These are phyloP conservation scores for Ptycholaimellus sp. DNA, from an alignment of 2,888 invertebrate genomes.

Conservation along the genomic window DNA sequence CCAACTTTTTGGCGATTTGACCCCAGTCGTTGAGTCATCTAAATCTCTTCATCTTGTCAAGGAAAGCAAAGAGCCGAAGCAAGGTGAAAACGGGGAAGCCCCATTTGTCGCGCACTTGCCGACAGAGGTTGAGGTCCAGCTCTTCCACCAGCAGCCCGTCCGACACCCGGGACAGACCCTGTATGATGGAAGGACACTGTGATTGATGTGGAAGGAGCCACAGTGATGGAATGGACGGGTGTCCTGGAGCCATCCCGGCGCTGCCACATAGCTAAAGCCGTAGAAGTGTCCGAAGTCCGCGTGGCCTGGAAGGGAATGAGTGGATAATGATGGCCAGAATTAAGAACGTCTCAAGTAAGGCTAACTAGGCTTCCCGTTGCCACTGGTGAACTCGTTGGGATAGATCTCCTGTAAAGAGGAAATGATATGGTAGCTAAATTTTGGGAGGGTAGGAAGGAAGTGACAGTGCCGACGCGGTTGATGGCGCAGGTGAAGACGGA, in stretches of 20 bases:
- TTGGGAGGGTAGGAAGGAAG: too few species aligned
- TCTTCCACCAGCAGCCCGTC: conserved; percentile 70
- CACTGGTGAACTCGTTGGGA: conserved; percentile 57
- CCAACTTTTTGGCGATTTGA: conserved; percentile 55
- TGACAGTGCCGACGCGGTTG: conserved; percentile 77
- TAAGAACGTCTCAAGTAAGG: background rate
- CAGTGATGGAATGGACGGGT: conserved; percentile 37
- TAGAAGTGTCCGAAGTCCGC: conserved; percentile 74
- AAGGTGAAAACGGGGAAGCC: conserved; percentile 38
- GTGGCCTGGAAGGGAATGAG: conserved; percentile 29
- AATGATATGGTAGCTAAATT: too few species aligned
- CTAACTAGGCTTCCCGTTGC: conserved; percentile 45
- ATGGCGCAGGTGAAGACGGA: conserved; percentile 71
- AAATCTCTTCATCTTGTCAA: conserved; percentile 18
- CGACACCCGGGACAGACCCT: conserved; percentile 45
- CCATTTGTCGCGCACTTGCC: conserved; percentile 78
- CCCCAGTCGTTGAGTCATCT: conserved; percentile 76
- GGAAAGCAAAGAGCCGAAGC: too few species aligned
- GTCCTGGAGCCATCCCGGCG: conserved; percentile 76
- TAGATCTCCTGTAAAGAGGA: too few species aligned
- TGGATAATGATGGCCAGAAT: too few species aligned
- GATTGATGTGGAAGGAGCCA: background rate
- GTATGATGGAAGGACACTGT: conserved; percentile 4
- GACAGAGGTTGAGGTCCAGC: conserved; percentile 70
- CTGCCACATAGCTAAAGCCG: conserved; percentile 69